Percentiles rank a stretch among this genome's conserved stretches.
Evolutionary conservation across 2,797 vertebrate species (phyloP).

Genomic region (Thamnophis elegans): DNA sequence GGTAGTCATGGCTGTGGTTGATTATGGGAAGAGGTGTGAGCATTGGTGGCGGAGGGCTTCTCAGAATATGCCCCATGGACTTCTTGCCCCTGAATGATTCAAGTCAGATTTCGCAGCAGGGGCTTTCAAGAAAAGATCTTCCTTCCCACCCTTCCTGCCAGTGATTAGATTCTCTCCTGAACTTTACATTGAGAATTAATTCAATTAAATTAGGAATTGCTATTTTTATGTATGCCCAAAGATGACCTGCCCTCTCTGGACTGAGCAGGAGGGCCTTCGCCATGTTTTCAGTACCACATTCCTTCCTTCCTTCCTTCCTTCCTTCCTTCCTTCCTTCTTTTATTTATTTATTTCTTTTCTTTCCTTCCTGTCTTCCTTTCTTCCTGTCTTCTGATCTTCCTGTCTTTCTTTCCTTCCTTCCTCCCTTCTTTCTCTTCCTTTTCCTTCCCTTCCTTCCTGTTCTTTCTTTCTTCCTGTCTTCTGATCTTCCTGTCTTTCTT

Average conservation of each 20-base stretch:
- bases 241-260: background rate
- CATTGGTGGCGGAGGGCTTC: background rate
- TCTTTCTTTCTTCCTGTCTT: too few species aligned
- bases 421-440: too few species aligned
- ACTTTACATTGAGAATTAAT: background rate
- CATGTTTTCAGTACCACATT: background rate
- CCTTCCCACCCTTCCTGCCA: background rate
- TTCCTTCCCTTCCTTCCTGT: too few species aligned
- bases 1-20: background rate
- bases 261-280: background rate
- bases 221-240: background rate
- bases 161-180: background rate
- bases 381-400: too few species aligned
- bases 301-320: too few species aligned
- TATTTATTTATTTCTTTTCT: too few species aligned
- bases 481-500: too few species aligned
- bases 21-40: background rate
- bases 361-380: accelerated
- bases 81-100: background rate
- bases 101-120: too few species aligned
- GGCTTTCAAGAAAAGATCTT: too few species aligned
- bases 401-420: too few species aligned
- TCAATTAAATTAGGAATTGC: too few species aligned
- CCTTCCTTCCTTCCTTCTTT: too few species aligned
- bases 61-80: background rate